Percentiles rank a stretch among this genome's conserved stretches.
Conservation (phyloP, 2,797 vertebrate species). For the Hephaestus fuliginosus region DNA sequence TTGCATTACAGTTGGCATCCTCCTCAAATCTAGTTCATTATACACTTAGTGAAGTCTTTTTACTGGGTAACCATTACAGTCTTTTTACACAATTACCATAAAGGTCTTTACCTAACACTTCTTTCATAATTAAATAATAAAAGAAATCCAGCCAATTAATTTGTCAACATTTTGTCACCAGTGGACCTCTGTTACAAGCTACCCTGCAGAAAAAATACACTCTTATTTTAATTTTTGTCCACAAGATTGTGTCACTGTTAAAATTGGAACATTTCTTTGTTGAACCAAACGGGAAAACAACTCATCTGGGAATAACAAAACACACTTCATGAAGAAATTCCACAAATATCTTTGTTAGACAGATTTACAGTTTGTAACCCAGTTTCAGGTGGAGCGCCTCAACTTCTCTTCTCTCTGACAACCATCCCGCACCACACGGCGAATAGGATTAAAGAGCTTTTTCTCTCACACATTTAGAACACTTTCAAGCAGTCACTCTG, state of each 20-base stretch:
- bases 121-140: not conserved
- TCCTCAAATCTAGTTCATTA: not conserved
- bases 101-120: not conserved
- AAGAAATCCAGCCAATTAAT: not conserved
- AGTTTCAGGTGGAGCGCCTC: slow-evolving; percentile 30
- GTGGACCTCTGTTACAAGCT: not conserved
- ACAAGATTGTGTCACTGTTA: not conserved
- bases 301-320: slow-evolving; percentile 1
- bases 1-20: too few relatives aligned
- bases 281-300: slow-evolving; percentile 2
- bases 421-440: not conserved
- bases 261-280: not conserved
- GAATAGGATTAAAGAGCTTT: slow-evolving; percentile 10
- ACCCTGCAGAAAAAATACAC: not conserved
- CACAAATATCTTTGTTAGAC: slow-evolving; percentile 30
- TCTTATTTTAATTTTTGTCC: not conserved
- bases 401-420: slow-evolving; percentile 16
- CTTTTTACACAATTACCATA: not conserved
- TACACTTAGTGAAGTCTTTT: not conserved
- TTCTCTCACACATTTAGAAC: slow-evolving; percentile 43
- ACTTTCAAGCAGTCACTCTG: slow-evolving; percentile 32
- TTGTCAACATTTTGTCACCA: not conserved
- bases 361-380: slow-evolving; percentile 29
- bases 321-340: slow-evolving; percentile 6
- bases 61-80: too few relatives aligned